A percentile compares a stretch with the other conserved stretches of the same genome.
Conservation (phyloP, 2,113 vertebrate species). For the Xerus inauris region DNA sequence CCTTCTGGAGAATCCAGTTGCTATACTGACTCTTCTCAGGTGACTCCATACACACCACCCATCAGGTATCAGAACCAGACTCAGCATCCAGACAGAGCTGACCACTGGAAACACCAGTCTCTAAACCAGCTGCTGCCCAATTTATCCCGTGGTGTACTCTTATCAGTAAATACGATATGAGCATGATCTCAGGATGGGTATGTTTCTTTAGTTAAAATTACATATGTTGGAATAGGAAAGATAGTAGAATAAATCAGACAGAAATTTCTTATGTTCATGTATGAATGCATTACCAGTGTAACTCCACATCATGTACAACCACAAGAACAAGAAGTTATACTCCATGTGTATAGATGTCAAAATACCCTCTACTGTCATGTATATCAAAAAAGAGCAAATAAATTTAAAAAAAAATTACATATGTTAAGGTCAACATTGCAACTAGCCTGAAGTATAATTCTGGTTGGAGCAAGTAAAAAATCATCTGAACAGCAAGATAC, state of each 20-base stretch:
- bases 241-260: no score
- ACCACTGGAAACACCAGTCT: background rate
- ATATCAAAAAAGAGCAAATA: no score
- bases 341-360: no score
- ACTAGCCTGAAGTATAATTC: background rate
- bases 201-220: background rate
- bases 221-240: no score
- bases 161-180: background rate
- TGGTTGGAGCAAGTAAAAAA: background rate
- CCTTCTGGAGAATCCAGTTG: background rate
- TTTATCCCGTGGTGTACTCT: background rate
- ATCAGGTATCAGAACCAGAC: background rate
- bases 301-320: no score
- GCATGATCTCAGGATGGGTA: background rate
- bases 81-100: background rate
- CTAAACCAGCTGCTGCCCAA: background rate
- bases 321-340: no score
- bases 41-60: background rate
- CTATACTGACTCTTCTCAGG: background rate
- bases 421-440: background rate
- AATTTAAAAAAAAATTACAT: background rate
- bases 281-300: no score
- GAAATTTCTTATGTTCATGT: no score
- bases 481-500: background rate
- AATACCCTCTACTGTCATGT: no score